These are phyloP conservation scores for Pandemis cinnamomeana DNA, from an alignment of 2,888 invertebrate species.

Conservation along the genomic window DNA sequence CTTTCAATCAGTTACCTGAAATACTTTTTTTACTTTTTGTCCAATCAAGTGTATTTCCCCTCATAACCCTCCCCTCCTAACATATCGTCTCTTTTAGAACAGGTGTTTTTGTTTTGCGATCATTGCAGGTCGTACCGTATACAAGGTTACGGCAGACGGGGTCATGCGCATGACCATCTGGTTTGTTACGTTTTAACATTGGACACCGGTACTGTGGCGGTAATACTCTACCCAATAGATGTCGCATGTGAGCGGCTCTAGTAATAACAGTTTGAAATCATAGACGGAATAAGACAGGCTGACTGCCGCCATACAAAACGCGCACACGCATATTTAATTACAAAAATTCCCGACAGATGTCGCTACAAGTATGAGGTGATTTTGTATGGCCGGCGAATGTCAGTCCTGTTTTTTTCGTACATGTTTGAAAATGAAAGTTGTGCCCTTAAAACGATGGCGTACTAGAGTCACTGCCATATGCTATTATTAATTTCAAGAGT, in stretches of 20 bases:
- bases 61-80: constrained; percentile 29
- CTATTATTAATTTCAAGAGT: background rate
- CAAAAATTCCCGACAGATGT: too few relatives aligned
- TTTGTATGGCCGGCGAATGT: too few relatives aligned
- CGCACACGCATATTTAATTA: too few relatives aligned
- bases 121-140: constrained; percentile 76
- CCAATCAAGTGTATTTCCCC: constrained; percentile 21
- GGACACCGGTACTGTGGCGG: constrained; percentile 28
- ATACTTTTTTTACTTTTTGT: background rate
- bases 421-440: too few relatives aligned
- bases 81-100: constrained; percentile 37
- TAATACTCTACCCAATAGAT: background rate
- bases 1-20: background rate
- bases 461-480: too few relatives aligned
- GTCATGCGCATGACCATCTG: constrained; percentile 77
- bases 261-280: too few relatives aligned
- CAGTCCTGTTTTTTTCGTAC: too few relatives aligned
- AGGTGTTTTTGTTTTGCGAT: constrained; percentile 68
- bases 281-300: too few relatives aligned
- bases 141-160: constrained; percentile 63
- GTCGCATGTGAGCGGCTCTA: too few relatives aligned
- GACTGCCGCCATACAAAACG: too few relatives aligned
- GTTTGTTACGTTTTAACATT: constrained; percentile 70
- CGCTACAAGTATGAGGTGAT: too few relatives aligned
- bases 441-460: too few relatives aligned